Evolutionary conservation across 2,888 invertebrate genomes (phyloP).

Genomic region (Idaea aversata): DNA sequence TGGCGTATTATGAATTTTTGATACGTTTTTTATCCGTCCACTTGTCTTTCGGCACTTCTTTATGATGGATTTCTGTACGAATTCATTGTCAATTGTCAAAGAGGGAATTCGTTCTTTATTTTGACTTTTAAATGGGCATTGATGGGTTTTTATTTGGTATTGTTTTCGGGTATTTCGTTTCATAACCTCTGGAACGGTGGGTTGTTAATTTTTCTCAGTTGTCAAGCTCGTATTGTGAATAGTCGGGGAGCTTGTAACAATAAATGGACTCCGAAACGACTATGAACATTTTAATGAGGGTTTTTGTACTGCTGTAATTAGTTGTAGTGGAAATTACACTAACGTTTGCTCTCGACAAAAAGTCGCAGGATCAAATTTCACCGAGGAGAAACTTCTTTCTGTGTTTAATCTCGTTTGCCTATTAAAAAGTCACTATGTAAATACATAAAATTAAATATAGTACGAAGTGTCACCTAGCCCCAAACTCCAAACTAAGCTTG

Average conservation of each 20-base stretch:
- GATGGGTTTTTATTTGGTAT: conserved; percentile 31
- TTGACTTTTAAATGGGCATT: conserved; percentile 41
- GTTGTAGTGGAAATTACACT: neutral
- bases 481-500: too few relatives aligned
- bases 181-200: conserved; percentile 29
- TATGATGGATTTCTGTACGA: conserved; percentile 60
- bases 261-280: neutral
- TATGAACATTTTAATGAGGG: neutral
- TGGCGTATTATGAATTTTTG: conserved; percentile 62
- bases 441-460: too few relatives aligned
- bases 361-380: neutral
- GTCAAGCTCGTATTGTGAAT: conserved; percentile 34
- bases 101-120: conserved; percentile 60
- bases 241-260: conserved; percentile 10
- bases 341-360: neutral
- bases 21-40: conserved; percentile 66
- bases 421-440: too few relatives aligned
- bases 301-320: neutral
- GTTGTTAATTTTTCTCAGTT: conserved; percentile 35
- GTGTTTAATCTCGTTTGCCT: too few relatives aligned
- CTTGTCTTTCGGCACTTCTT: conserved; percentile 77
- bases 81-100: conserved; percentile 57
- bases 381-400: too few relatives aligned
- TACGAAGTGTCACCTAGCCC: too few relatives aligned
- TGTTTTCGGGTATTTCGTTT: conserved; percentile 30